Base-by-base conservation (phyloP, 2,797 vertebrate species). In the Benthosema pterotum region DNA sequence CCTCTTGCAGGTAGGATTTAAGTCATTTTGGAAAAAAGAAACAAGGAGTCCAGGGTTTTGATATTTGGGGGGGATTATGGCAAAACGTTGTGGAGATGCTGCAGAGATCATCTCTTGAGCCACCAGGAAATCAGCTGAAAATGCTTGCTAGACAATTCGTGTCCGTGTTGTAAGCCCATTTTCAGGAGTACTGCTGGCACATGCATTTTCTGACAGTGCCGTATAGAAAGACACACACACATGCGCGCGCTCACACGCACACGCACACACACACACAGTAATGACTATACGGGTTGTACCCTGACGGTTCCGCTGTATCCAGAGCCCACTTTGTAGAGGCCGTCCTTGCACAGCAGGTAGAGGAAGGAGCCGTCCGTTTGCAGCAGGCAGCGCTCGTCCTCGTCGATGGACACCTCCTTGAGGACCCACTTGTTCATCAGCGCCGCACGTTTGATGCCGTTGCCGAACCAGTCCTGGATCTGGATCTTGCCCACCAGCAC, bases 391-490 rank as follows among this genome's bases (percentile, higher is more conserved):
- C 92, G 95, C 75, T 99, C 97, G 51, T 98, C 97, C 69, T 97
- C 96, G 74, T 98, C 97, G 38, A 98, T 94, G 80, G 92, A 89
- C 83, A 98, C 91, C 85, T 98, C 98, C 83, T 97, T 97, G 72
- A 99, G 86, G 48, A 93, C 86, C 97, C 97, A 99, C 82, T 97
- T 99, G 91, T 97, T 98, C 97, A 99, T 99, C 76, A 99, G 92
- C 62, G 98, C 96, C 57, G 95, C 96, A 62, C 95, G 96, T 89
- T 99, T 99, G 90, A 99, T 99, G 55, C 98, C 98, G 67, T 97
- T 99, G 65, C 97, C 97, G 80, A 99, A 98, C 98, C 98, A 99
- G 80, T 99, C 98, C 84, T 99, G 98, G 87, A 99, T 98, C 88
- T 99, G 97, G 78, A 98, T 96, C 90, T 99, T 99, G 57, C 98